These are phyloP conservation scores for Pantala flavescens DNA, from an alignment of 1,140 invertebrate species.

Conservation along the genomic window DNA sequence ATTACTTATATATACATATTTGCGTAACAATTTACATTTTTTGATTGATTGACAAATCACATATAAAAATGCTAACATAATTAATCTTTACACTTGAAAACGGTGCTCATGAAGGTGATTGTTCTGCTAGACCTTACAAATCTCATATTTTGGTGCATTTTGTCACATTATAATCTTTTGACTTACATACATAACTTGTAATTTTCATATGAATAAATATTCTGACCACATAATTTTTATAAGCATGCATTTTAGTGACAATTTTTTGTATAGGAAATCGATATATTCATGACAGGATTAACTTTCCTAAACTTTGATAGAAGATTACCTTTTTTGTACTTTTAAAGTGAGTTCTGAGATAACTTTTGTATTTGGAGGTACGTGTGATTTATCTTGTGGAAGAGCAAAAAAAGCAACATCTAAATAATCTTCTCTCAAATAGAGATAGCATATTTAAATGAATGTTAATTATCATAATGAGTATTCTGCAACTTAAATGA, in stretches of 20 bases:
- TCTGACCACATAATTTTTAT: neutral
- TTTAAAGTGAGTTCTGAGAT: neutral
- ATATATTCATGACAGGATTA: neutral
- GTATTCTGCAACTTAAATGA: too few relatives aligned
- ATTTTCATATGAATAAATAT: too few relatives aligned
- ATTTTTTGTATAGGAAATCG: neutral
- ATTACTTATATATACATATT: neutral
- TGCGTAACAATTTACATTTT: neutral
- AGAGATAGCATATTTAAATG: too few relatives aligned
- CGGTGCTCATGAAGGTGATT: neutral
- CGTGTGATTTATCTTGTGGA: neutral
- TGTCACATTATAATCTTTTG: neutral
- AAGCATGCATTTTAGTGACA: neutral
- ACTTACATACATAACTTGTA: too few relatives aligned
- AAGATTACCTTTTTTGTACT: neutral
- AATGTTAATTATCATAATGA: too few relatives aligned
- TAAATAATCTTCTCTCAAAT: too few relatives aligned
- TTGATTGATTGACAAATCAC: too few relatives aligned
- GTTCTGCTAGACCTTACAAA: neutral
- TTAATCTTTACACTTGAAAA: neutral
- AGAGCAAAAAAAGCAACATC: too few relatives aligned
- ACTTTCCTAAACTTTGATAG: neutral
- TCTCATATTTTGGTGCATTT: slow-evolving; percentile 7
- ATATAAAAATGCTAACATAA: too few relatives aligned
- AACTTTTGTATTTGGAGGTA: slow-evolving; percentile 4